phyloP scores from a whole-genome alignment of 2,797 vertebrate genomes.

The Pelochelys cantorii region DNA sequence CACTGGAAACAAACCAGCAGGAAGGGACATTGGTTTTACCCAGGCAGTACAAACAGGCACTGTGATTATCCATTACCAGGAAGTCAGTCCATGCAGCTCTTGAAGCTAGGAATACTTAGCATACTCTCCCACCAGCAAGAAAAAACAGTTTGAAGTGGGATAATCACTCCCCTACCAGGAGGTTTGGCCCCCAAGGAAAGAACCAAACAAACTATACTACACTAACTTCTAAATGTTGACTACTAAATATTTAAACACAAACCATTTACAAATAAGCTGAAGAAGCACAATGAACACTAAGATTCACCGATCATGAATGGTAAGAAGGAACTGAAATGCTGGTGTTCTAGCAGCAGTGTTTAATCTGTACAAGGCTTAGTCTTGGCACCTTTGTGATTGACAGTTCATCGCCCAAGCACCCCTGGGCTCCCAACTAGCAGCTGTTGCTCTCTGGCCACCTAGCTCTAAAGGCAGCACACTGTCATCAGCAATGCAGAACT shows the following conservation, averaged over 20 bases:
- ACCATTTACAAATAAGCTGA: background rate
- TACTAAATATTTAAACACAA: too few species aligned
- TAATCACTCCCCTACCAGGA: background rate
- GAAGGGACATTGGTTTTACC: too few species aligned
- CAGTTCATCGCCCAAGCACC: too few species aligned
- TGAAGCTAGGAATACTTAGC: background rate
- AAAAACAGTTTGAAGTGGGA: background rate
- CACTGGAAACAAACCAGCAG: too few species aligned
- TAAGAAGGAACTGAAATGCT: background rate
- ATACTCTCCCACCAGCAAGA: background rate
- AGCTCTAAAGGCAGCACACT: too few species aligned
- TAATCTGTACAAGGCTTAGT: too few species aligned
- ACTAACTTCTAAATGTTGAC: background rate
- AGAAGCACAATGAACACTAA: background rate
- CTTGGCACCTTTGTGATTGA: too few species aligned
- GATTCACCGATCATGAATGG: background rate
- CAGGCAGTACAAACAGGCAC: too few species aligned
- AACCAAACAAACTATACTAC: background rate
- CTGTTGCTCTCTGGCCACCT: too few species aligned
- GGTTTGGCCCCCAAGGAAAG: background rate
- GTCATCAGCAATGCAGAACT: too few species aligned
- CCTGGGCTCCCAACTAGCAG: too few species aligned
- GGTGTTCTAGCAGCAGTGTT: background rate
- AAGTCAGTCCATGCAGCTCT: background rate
- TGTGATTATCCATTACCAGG: background rate